phyloP scores from a whole-genome alignment of 2,888 invertebrate species.

The Labia minor region DNA sequence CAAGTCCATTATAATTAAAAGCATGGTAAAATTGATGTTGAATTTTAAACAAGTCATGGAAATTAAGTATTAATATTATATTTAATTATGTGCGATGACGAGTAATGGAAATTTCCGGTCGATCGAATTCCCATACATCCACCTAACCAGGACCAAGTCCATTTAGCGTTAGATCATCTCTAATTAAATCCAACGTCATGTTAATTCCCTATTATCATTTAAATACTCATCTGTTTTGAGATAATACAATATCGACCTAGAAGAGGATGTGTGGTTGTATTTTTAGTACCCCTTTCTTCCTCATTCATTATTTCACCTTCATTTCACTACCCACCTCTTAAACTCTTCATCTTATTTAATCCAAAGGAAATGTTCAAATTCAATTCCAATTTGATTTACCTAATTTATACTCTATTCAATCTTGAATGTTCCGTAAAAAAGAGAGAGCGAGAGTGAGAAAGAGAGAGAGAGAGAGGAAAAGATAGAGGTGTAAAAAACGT shows the following conservation, averaged over 20 bases:
- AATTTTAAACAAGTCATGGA: not conserved
- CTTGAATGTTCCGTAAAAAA: too few species aligned
- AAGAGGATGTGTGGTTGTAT: too few species aligned
- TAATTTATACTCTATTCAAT: too few species aligned
- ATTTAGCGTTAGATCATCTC: not conserved
- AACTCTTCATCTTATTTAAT: too few species aligned
- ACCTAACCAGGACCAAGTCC: not conserved
- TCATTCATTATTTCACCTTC: too few species aligned
- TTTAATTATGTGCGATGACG: not conserved
- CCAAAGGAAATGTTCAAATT: too few species aligned
- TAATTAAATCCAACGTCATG: not conserved
- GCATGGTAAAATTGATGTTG: not conserved
- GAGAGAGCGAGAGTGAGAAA: too few species aligned
- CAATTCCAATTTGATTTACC: too few species aligned
- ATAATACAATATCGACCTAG: constrained; percentile 4
- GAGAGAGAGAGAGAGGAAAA: too few species aligned
- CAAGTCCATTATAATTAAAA: not conserved
- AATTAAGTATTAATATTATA: constrained; percentile 13
- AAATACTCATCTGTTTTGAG: constrained; percentile 13
- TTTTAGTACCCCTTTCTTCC: too few species aligned
- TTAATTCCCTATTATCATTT: constrained; percentile 1
- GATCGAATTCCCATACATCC: not conserved
- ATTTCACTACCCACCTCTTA: too few species aligned
- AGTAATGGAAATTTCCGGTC: constrained; percentile 1
- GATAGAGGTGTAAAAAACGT: too few species aligned